Evolutionary conservation across 2,797 vertebrate species (phyloP).

Genomic region (Darevskia nairensis): DNA sequence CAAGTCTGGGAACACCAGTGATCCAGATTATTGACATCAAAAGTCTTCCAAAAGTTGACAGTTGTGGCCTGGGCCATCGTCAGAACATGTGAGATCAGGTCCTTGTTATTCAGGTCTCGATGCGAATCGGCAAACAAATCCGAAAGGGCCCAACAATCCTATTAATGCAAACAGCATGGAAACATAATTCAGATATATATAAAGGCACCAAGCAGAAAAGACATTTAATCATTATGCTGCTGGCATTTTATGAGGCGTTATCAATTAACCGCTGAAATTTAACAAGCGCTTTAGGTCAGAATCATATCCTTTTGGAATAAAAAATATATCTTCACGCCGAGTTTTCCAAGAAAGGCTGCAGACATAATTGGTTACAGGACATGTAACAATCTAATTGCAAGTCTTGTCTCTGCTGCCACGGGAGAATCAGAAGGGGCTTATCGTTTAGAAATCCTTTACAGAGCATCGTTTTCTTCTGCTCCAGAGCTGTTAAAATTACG

Average conservation of each 20-base stretch:
- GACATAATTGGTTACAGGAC: slow-evolving; percentile 22
- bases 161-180: neutral
- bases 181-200: neutral
- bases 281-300: slow-evolving; percentile 39
- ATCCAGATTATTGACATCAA: too few species aligned
- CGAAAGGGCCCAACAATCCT: neutral
- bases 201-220: neutral
- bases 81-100: too few species aligned
- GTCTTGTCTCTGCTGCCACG: slow-evolving; percentile 40
- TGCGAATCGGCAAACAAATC: too few species aligned
- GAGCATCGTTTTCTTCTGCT: slow-evolving; percentile 46
- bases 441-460: slow-evolving; percentile 41
- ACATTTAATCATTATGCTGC: slow-evolving; percentile 27
- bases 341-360: slow-evolving; percentile 51
- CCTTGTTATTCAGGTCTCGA: too few species aligned
- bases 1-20: too few species aligned
- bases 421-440: slow-evolving; percentile 38
- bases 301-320: slow-evolving; percentile 39
- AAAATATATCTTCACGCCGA: slow-evolving; percentile 29
- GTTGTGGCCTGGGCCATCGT: too few species aligned
- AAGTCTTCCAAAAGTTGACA: too few species aligned
- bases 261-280: slow-evolving; percentile 59
- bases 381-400: slow-evolving; percentile 53
- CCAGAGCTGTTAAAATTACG: slow-evolving; percentile 55
- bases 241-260: slow-evolving; percentile 46